Conservation (phyloP, 2,888 invertebrate species). For the Orthosia gracilis region DNA sequence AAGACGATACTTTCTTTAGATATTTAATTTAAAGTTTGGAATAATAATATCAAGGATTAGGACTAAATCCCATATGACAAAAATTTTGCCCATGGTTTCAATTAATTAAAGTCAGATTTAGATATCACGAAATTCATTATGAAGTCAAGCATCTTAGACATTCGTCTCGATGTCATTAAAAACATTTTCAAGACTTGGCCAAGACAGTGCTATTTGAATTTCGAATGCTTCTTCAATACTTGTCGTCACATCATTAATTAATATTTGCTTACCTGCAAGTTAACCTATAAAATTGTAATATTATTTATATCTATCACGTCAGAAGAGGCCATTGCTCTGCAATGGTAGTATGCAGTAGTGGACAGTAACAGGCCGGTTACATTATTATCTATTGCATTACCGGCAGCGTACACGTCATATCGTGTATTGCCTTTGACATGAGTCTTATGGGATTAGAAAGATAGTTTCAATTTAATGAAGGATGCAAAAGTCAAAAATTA, state of each 20-base stretch:
- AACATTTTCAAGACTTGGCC: constrained; percentile 3
- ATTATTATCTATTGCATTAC: not conserved
- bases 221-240: not conserved
- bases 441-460: too few species aligned
- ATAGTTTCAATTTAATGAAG: too few species aligned
- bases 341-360: too few species aligned
- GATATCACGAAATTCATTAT: not conserved
- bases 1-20: too few species aligned
- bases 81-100: not conserved
- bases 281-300: not conserved
- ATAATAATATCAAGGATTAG: not conserved
- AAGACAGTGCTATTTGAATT: not conserved
- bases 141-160: not conserved
- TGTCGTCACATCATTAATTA: constrained; percentile 13
- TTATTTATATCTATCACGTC: not conserved
- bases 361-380: too few species aligned
- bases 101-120: not conserved
- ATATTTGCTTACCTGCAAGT: not conserved
- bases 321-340: too few species aligned
- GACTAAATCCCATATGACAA: not conserved
- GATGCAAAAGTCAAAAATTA: too few species aligned
- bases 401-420: not conserved
- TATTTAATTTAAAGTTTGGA: too few species aligned
- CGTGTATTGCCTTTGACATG: not conserved
- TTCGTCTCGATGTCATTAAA: constrained; percentile 10